Percentiles rank a stretch among this genome's conserved stretches.
Evolutionary conservation across 2,888 invertebrate species (phyloP).

Genomic region (Latrodectus hesperus): DNA sequence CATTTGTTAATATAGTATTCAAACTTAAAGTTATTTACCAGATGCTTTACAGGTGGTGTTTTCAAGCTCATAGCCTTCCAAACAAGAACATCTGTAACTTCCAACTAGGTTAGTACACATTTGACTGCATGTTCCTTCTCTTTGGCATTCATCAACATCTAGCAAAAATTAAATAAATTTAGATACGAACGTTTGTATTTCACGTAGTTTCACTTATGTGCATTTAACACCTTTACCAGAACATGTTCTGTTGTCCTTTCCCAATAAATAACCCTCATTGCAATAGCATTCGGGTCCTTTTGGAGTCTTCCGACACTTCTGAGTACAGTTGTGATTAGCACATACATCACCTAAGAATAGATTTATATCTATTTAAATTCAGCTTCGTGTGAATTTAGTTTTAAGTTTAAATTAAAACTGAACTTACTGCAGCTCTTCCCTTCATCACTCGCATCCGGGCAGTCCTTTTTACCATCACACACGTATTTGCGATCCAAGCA

Average conservation of each 20-base stretch:
- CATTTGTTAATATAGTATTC: not conserved
- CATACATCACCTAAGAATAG: slow-evolving; percentile 50
- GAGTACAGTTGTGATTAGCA: slow-evolving; percentile 59
- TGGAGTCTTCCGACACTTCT: slow-evolving; percentile 57
- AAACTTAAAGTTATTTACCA: slow-evolving; percentile 21
- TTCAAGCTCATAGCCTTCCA: slow-evolving; percentile 79
- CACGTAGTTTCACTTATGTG: not conserved
- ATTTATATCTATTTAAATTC: not conserved
- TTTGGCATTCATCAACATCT: slow-evolving; percentile 74
- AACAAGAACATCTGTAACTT: slow-evolving; percentile 82
- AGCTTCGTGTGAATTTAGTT: not conserved
- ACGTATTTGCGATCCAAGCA: slow-evolving; percentile 67
- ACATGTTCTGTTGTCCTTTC: slow-evolving; percentile 68
- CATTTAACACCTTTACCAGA: slow-evolving; percentile 31
- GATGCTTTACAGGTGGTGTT: slow-evolving; percentile 78
- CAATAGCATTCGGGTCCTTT: slow-evolving; percentile 70
- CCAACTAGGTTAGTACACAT: slow-evolving; percentile 81
- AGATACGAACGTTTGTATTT: not conserved
- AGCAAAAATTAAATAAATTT: not conserved
- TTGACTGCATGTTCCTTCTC: slow-evolving; percentile 77
- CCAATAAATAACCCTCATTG: slow-evolving; percentile 66
- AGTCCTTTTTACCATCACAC: slow-evolving; percentile 70
- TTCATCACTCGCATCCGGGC: slow-evolving; percentile 70
- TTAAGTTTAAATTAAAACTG: not conserved
- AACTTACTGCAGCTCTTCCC: slow-evolving; percentile 68